Conservation (phyloP, 2,888 invertebrate genomes). For the Limnephilus lunatus region DNA sequence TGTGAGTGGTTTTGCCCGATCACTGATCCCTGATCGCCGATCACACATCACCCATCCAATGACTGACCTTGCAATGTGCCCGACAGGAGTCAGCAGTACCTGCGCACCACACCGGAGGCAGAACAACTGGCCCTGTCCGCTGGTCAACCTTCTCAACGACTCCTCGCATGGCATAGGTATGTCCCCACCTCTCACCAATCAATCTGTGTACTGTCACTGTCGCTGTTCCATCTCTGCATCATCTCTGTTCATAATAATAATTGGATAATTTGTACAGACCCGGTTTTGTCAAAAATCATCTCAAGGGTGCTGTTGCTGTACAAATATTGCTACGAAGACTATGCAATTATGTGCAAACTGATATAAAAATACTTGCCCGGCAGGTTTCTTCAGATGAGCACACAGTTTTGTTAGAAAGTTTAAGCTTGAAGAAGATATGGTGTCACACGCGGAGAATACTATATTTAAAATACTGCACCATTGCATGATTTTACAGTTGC, state of each 20-base stretch:
- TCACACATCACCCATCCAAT: not conserved
- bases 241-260: not conserved
- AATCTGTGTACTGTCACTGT: conserved; percentile 32
- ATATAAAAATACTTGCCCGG: too few relatives aligned
- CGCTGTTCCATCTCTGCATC: not conserved
- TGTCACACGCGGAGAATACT: too few relatives aligned
- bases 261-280: too few relatives aligned
- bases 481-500: too few relatives aligned
- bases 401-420: too few relatives aligned
- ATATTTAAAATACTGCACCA: too few relatives aligned
- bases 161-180: conserved; percentile 63
- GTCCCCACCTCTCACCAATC: conserved; percentile 43
- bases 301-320: too few relatives aligned
- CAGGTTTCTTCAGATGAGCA: too few relatives aligned
- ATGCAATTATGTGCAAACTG: too few relatives aligned
- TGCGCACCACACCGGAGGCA: conserved; percentile 58
- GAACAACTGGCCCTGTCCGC: conserved; percentile 50
- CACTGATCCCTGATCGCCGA: not conserved
- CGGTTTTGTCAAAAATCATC: too few relatives aligned
- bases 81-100: conserved; percentile 63
- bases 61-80: conserved; percentile 47
- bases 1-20: not conserved
- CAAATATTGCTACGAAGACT: too few relatives aligned
- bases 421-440: too few relatives aligned
- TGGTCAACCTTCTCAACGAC: conserved; percentile 48